Percentiles rank a stretch among this genome's conserved stretches.
Evolutionary conservation across 1,140 invertebrate genomes (phyloP).

Genomic region (Protaetia brevitarsis): DNA sequence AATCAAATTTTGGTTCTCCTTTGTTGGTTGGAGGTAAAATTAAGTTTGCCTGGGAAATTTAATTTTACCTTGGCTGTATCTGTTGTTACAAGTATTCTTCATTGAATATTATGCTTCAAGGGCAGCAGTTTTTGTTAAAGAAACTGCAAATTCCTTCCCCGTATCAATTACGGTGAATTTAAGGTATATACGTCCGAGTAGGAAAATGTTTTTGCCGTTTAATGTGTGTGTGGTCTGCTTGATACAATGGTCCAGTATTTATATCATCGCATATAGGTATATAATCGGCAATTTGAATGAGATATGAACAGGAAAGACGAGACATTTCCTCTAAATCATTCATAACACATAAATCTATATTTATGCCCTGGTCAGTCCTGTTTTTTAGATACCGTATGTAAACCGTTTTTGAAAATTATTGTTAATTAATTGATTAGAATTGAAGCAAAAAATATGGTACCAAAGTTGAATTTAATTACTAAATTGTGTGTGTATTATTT

Average conservation of each 20-base stretch:
- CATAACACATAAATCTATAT: constrained; percentile 44
- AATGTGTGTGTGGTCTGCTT: constrained; percentile 11
- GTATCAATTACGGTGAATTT: neutral
- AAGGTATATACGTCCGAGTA: neutral
- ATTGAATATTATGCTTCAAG: too few relatives aligned
- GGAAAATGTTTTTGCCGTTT: neutral
- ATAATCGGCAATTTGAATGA: constrained; percentile 41
- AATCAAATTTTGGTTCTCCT: too few relatives aligned
- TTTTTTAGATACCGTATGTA: constrained; percentile 42
- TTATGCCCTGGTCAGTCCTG: constrained; percentile 31
- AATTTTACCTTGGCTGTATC: too few relatives aligned
- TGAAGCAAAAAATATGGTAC: too few relatives aligned
- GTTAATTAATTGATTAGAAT: too few relatives aligned
- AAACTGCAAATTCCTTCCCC: neutral
- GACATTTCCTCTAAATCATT: constrained; percentile 38
- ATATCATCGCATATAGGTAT: constrained; percentile 38
- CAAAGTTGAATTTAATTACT: too few relatives aligned
- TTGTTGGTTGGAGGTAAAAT: too few relatives aligned
- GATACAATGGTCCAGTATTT: constrained; percentile 27
- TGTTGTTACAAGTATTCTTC: too few relatives aligned
- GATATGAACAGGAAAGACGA: constrained; percentile 35
- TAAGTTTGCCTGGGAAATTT: too few relatives aligned
- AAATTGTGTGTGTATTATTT: too few relatives aligned
- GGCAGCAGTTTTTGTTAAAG: too few relatives aligned
- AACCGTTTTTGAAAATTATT: too few relatives aligned